Evolutionary conservation across 2,888 invertebrate genomes (phyloP), one percentile per base, ranked within the genome.

Genomic region (Agriotes lineatus): DNA sequence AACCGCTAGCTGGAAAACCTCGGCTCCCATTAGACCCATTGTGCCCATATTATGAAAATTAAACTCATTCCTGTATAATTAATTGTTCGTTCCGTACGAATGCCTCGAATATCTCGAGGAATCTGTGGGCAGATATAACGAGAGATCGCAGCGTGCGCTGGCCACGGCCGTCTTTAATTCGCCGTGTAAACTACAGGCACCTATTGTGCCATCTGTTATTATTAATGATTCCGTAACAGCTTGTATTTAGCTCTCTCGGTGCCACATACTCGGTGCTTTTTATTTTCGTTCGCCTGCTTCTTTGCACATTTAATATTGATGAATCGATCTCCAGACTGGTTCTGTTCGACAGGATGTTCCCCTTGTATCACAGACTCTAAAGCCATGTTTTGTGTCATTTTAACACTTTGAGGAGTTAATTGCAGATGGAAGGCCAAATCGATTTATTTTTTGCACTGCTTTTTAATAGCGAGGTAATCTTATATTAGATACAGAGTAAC

Each of bases 141-240:
- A 69, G 72, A 70, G 73, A 74, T 64, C 75, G 35, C 75, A 75
- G 75, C 76, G 63, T 74, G 77, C 67, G 69, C 60, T 69, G 65
- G 54, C 63, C 69, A 72, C 71, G 72, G 76, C 65, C 70, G 73
- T 71, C 68, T 76, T 77, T 79, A 79, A 79, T 79, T 74, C 77
- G 72, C 77, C 79, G 77, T 79, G 79, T 79, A 79, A 79, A 79
- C 79, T 76, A 79, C 76, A 76, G 78, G 77, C 78, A 76, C 79
- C 78, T 76, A 79, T 79, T 79, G 79, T 79, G 78, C 73, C 70
- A 72, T 72, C 73, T 72, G 72, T 78, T 77, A 78, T 78, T 77
- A 78, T 78, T 79, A 77, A 78, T 78, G 78, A 74, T 74, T 74
- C 72, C 65, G 70, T 74, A 77, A 77, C 77, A 73, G 75, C 73